Percentiles rank a stretch among this genome's conserved stretches.
phyloP scores from a whole-genome alignment of 2,797 vertebrate species.

The Heliangelus exortis region DNA sequence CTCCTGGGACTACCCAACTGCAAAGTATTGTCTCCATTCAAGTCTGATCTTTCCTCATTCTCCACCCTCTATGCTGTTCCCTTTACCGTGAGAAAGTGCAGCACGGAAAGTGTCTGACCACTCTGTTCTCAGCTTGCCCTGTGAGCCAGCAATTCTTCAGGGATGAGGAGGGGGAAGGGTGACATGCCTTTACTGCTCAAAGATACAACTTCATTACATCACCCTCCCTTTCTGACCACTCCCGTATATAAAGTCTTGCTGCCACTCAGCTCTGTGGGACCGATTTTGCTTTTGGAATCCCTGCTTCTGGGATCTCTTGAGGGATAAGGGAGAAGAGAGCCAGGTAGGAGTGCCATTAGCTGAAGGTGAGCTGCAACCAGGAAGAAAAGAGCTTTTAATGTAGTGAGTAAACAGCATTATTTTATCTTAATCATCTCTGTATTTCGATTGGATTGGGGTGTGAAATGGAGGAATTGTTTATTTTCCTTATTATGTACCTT shows the following conservation, averaged over 20 bases:
- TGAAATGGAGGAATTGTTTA: not conserved
- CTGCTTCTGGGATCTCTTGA: not conserved
- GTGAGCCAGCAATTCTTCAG: conserved; percentile 10
- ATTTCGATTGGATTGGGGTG: not conserved
- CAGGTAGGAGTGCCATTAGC: not conserved
- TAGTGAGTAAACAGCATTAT: conserved; percentile 17
- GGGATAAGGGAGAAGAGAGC: not conserved
- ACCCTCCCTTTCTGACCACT: conserved; percentile 36
- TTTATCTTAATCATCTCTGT: not conserved
- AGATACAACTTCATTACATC: not conserved
- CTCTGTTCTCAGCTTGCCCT: conserved; percentile 19
- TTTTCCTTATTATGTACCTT: not conserved
- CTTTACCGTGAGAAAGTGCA: conserved; percentile 14
- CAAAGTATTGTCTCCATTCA: conserved; percentile 19
- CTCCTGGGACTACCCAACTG: conserved; percentile 29
- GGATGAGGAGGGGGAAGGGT: conserved; percentile 38
- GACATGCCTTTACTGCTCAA: not conserved
- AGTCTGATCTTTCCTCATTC: not conserved
- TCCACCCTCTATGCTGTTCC: not conserved
- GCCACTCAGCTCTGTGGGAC: not conserved
- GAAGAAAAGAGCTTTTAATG: not conserved
- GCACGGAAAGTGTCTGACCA: not conserved
- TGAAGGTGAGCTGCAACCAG: not conserved
- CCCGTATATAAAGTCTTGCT: conserved; percentile 52
- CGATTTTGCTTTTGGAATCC: not conserved